phyloP scores from a whole-genome alignment of 2,888 invertebrate genomes.

The Tupiocoris notatus region DNA sequence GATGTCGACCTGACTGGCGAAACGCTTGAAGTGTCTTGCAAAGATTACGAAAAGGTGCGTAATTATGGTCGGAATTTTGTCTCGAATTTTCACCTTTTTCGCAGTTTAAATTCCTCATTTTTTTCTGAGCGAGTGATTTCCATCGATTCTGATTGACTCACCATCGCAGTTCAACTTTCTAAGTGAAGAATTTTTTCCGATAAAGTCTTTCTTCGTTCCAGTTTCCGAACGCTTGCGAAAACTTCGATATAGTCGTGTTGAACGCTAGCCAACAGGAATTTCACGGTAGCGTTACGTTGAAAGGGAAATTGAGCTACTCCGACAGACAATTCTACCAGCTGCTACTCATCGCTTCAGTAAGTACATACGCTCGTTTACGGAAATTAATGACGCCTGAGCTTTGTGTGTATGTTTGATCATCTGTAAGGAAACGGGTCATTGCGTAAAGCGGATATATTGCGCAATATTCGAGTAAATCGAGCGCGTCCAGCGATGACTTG shows the following conservation, averaged over 20 bases:
- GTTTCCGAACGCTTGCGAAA: slow-evolving; percentile 70
- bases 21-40: slow-evolving; percentile 71
- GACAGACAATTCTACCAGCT: slow-evolving; percentile 76
- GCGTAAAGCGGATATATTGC: not conserved
- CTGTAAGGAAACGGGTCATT: not conserved
- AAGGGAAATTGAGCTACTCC: slow-evolving; percentile 71
- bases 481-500: not conserved
- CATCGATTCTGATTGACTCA: too few species aligned
- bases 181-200: too few species aligned
- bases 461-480: not conserved
- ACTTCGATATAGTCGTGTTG: slow-evolving; percentile 65
- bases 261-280: slow-evolving; percentile 60
- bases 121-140: too few species aligned
- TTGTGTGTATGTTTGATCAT: not conserved
- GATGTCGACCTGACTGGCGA: slow-evolving; percentile 81
- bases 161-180: too few species aligned
- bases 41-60: slow-evolving; percentile 57
- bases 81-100: too few species aligned
- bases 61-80: too few species aligned
- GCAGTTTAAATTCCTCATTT: too few species aligned
- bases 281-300: slow-evolving; percentile 71
- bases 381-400: not conserved
- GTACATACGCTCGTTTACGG: slow-evolving; percentile 52
- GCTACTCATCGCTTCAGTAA: slow-evolving; percentile 72
- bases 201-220: slow-evolving; percentile 53